Evolutionary conservation across 2,113 vertebrate genomes (phyloP), one percentile per base, ranked within the genome.

Genomic region (Scophthalmus maximus): DNA sequence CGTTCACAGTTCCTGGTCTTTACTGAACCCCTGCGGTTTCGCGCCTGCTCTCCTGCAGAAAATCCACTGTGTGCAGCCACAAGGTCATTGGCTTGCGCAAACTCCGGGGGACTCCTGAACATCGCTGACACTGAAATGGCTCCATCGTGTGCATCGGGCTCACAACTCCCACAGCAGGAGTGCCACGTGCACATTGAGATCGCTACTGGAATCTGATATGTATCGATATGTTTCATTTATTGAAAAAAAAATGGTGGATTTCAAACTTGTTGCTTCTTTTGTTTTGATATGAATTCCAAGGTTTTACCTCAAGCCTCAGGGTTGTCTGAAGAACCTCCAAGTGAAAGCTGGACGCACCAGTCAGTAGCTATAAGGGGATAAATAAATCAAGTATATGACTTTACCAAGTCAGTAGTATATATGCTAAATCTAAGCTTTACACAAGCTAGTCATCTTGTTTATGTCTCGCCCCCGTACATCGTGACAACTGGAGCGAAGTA

Each of bases 71-170:
- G 46, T 63, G 53, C 49, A 62, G 40, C 34, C 30, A n/a, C 78
- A 80, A 87, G 79, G 78, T 86, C 58, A 76, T 22, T 59, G 62
- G 66, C 64, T 76, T 68, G 62, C 52, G 40, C 62, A 36, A n/a
- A 46, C 34, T 53, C 17, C 27, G 56, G 22, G 18, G 5, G 40
- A 53, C 56, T 61, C 18, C n/a, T n/a, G n/a, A n/a, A n/a, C 27
- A 56, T 69, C 20, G 59, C 25, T 14, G 53, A 75, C 51, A 42
- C 17, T 32, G 47, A 57, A 76, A 83, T 68, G 70, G 30, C 23
- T 32, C 18, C 17, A 40, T 44, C 27, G 36, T 23, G 57, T 34
- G 26, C n/a, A 51, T 29, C 30, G 29, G 44, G 26, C 29, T 47
- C 20, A 32, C 34, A 8, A 3, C 40, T 26, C 60, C 42, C 42